These are phyloP conservation scores for Sarcoramphus papa DNA, from an alignment of 2,797 vertebrate species.

Conservation along the genomic window DNA sequence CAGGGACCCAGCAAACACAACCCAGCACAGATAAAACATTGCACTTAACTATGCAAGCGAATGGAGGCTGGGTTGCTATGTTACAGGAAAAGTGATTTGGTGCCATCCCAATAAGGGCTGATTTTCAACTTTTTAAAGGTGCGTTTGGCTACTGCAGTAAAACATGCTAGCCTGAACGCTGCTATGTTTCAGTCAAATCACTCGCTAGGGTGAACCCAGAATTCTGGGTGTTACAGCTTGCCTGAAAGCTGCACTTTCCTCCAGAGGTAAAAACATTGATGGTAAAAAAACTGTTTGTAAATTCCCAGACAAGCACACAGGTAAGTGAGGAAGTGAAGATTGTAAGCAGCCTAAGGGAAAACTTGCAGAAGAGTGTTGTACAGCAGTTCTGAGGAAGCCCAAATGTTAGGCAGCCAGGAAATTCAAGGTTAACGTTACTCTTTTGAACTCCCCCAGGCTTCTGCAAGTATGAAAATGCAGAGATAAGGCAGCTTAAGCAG, in stretches of 20 bases:
- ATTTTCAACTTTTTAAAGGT: neutral
- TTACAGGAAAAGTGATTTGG: neutral
- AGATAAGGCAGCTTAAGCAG: neutral
- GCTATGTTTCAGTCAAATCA: neutral
- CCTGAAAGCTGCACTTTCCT: neutral
- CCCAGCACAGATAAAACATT: neutral
- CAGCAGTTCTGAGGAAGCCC: neutral
- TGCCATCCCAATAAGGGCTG: neutral
- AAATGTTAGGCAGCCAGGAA: neutral
- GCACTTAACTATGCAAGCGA: neutral
- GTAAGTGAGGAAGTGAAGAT: neutral
- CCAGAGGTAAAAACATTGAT: neutral
- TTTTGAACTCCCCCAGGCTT: neutral
- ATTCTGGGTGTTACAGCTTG: neutral
- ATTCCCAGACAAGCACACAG: neutral
- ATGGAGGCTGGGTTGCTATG: neutral
- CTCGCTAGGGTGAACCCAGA: neutral
- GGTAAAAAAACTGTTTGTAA: neutral
- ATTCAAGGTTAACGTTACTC: neutral
- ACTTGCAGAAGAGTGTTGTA: neutral
- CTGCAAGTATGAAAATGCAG: neutral
- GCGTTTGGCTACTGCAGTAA: neutral
- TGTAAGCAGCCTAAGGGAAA: neutral
- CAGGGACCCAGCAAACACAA: neutral
- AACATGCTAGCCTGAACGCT: neutral